Conservation (phyloP, 2,888 invertebrate genomes). For the Eledona agricola region DNA sequence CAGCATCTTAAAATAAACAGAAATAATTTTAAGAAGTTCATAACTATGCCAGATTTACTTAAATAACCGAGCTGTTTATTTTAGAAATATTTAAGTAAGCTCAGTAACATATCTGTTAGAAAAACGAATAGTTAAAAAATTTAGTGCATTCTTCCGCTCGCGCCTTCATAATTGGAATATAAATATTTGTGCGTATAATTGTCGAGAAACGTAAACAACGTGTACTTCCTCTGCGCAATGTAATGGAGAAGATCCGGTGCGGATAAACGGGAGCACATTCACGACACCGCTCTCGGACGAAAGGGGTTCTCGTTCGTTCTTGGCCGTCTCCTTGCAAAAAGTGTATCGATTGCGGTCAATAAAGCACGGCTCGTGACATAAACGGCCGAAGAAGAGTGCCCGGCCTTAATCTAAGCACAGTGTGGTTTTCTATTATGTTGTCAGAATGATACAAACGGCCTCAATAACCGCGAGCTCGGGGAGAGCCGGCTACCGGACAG, state of each 20-base stretch:
- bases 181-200: slow-evolving; percentile 49
- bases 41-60: slow-evolving; percentile 42
- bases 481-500: slow-evolving; percentile 59
- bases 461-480: slow-evolving; percentile 60
- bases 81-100: slow-evolving; percentile 40
- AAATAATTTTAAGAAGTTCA: slow-evolving; percentile 46
- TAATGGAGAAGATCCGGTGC: slow-evolving; percentile 31
- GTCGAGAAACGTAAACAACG: slow-evolving; percentile 41
- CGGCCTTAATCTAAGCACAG: slow-evolving; percentile 57
- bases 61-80: slow-evolving; percentile 40
- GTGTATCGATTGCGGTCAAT: slow-evolving; percentile 49
- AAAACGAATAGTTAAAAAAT: slow-evolving; percentile 39
- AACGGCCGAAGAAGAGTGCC: slow-evolving; percentile 53
- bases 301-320: background rate
- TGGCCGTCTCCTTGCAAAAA: slow-evolving; percentile 9
- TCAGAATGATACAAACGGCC: slow-evolving; percentile 63
- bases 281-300: too few species aligned
- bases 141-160: slow-evolving; percentile 49
- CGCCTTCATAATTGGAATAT: slow-evolving; percentile 45
- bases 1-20: slow-evolving; percentile 50
- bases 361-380: slow-evolving; percentile 50
- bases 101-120: slow-evolving; percentile 34
- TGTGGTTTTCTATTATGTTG: slow-evolving; percentile 63
- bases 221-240: slow-evolving; percentile 37
- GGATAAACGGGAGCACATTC: too few species aligned